These are phyloP conservation scores for Chymomyza amoena DNA, from an alignment of 2,888 invertebrate species.

Conservation along the genomic window DNA sequence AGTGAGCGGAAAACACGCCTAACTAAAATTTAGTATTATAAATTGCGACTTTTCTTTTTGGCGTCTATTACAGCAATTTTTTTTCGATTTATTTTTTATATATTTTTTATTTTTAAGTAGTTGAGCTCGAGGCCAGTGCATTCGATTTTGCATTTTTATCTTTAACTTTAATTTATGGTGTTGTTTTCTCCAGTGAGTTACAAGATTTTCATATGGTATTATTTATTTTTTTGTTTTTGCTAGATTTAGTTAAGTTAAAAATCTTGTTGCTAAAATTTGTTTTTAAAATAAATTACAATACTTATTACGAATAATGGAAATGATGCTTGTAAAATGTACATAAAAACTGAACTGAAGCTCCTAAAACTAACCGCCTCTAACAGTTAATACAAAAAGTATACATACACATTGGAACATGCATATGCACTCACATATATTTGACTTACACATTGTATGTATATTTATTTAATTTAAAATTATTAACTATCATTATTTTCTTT, in stretches of 20 bases:
- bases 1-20: conserved; percentile 44
- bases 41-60: conserved; percentile 12
- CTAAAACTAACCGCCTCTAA: conserved; percentile 62
- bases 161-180: conserved; percentile 71
- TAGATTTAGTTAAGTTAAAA: conserved; percentile 50
- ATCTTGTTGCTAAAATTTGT: conserved; percentile 60
- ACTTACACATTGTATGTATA: conserved; percentile 24
- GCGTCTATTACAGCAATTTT: conserved; percentile 34
- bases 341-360: conserved; percentile 58
- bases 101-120: conserved; percentile 6
- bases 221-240: conserved; percentile 41
- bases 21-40: conserved; percentile 42
- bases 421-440: conserved; percentile 22
- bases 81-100: conserved; percentile 18
- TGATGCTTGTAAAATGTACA: conserved; percentile 35
- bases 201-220: conserved; percentile 41
- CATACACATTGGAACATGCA: conserved; percentile 21
- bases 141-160: conserved; percentile 34
- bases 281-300: conserved; percentile 33
- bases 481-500: conserved; percentile 8
- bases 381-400: conserved; percentile 60
- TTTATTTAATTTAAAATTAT: conserved; percentile 30
- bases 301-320: conserved; percentile 28
- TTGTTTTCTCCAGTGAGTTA: conserved; percentile 76
- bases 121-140: conserved; percentile 34